phyloP scores from a whole-genome alignment of 1,140 invertebrate species.

The Leguminivora glycinivorella region DNA sequence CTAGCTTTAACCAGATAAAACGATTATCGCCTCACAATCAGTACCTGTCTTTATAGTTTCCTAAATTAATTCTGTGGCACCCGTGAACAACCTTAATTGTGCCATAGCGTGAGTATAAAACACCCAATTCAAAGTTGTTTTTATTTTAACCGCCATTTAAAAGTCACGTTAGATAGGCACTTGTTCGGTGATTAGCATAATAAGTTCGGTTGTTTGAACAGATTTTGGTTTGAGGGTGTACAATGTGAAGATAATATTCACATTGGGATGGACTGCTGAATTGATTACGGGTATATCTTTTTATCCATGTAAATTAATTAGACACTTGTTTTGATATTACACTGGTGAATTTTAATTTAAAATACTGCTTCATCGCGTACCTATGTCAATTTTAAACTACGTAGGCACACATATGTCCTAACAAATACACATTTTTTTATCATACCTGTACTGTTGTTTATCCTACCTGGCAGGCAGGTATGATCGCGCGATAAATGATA shows the following conservation, averaged over 20 bases:
- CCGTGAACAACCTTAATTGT: conserved; percentile 55
- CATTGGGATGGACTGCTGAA: background rate
- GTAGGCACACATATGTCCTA: too few relatives aligned
- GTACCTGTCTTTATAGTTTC: conserved; percentile 31
- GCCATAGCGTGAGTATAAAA: conserved; percentile 54
- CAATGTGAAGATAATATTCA: background rate
- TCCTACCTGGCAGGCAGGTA: too few relatives aligned
- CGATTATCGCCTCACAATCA: conserved; percentile 29
- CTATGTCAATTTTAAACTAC: too few relatives aligned
- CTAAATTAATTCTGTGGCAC: conserved; percentile 49
- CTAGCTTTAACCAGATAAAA: conserved; percentile 5
- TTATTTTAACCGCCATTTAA: conserved; percentile 36
- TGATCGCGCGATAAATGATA: too few relatives aligned
- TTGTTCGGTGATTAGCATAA: conserved; percentile 21
- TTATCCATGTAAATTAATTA: too few relatives aligned
- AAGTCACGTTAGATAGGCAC: background rate
- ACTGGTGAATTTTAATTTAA: too few relatives aligned
- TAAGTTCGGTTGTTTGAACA: conserved; percentile 12
- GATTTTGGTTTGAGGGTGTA: background rate
- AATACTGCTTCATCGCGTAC: too few relatives aligned
- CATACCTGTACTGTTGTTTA: too few relatives aligned
- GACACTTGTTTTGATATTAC: too few relatives aligned
- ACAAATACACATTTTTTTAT: too few relatives aligned
- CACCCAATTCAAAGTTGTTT: conserved; percentile 52
- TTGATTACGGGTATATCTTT: too few relatives aligned